Base-by-base conservation (phyloP, 2,797 vertebrate species). In the Poecile montanus region DNA sequence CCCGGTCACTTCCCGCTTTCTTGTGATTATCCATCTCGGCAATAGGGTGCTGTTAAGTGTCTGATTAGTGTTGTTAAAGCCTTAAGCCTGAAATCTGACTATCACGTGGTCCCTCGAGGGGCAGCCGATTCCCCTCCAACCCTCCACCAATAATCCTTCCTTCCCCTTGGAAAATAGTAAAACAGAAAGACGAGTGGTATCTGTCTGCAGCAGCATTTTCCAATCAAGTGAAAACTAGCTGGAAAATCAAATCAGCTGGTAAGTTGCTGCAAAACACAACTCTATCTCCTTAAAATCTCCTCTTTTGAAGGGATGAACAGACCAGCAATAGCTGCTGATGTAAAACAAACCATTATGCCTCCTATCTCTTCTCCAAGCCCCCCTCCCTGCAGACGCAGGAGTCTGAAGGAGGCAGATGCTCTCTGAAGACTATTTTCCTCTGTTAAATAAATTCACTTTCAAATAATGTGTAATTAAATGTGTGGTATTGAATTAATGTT, bases 391-490 rank as follows among this genome's bases (percentile, higher is more conserved):
- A 97, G 93, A 95, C 10, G 13, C 71, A 65, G 1, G 62, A 96
- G 89, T 93, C 93, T 95, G 72, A 95, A 91, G 93, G 74, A 92
- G 95, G 94, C 93, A 93, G 95, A 94, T 88, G 62, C 94, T 95
- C 96, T 76, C 88, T 92, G 91, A 97, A 97, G 95, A 95, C 95
- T 97, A 78, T 97, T 97, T 97, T 97, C 96, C 94, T 95, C 96
- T 3, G 89, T 92, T 95, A 96, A 96, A 97, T 96, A 96, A 97
- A 97, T 97, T 97, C 96, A 95, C 96, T 97, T 97, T 96, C 96
- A 95, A 97, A 97, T 96, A 96, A 96, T 94, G 96, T 97, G 96
- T 97, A 97, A 98, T 98, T 98, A 97, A 98, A 97, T 94, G 95
- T 97, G 96, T 96, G 96, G 96, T 96, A 97, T 96, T 93, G 94